phyloP scores from a whole-genome alignment of 2,113 vertebrate genomes.

The Trinectes maculatus region DNA sequence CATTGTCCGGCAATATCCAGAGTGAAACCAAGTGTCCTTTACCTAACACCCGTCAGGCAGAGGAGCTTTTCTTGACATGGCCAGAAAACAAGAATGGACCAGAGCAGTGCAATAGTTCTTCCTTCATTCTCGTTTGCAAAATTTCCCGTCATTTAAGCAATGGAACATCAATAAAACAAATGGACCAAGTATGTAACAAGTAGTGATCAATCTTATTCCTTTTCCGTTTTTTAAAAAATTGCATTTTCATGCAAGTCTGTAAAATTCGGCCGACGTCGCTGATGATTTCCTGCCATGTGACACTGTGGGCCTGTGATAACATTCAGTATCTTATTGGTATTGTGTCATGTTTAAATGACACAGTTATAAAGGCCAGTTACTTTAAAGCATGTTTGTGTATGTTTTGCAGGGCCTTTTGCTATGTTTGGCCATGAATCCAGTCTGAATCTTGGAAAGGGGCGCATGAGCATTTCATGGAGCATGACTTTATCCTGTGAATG shows the following conservation, averaged over 20 bases:
- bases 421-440: conserved; percentile 13
- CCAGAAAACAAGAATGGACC: conserved; percentile 16
- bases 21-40: conserved; percentile 36
- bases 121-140: conserved; percentile 25
- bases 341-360: conserved; percentile 42
- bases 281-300: conserved; percentile 35
- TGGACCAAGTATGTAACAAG: conserved; percentile 30
- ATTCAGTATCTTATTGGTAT: conserved; percentile 63
- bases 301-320: conserved; percentile 45
- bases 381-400: conserved; percentile 17
- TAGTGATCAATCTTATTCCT: conserved; percentile 29
- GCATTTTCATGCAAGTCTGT: conserved; percentile 16
- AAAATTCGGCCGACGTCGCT: conserved; percentile 14
- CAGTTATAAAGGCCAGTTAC: conserved; percentile 41
- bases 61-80: conserved; percentile 3
- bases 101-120: conserved; percentile 35
- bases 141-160: conserved; percentile 16
- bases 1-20: conserved; percentile 55
- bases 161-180: conserved; percentile 30
- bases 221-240: conserved; percentile 24
- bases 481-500: conserved; percentile 33
- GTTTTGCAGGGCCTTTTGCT: neutral
- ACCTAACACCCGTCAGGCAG: conserved; percentile 38
- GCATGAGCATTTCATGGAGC: conserved; percentile 12
- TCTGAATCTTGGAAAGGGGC: conserved; percentile 31